These are phyloP conservation scores for Cephalopholis sonnerati DNA, from an alignment of 2,113 vertebrate species.

Conservation along the genomic window DNA sequence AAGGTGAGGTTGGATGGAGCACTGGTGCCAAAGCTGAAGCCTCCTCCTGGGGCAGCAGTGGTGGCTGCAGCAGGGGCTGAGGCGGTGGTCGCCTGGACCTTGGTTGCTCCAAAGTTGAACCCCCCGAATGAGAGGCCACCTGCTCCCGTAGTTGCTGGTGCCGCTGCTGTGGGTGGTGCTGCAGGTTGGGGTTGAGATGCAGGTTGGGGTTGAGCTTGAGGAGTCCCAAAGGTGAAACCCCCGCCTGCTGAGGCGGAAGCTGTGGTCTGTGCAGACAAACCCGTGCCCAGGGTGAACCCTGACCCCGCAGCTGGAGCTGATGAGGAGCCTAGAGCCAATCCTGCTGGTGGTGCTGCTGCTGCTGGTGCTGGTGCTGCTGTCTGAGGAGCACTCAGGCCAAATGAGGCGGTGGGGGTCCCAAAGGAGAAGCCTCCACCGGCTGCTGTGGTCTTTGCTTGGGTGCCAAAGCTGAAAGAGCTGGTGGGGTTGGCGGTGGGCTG, in stretches of 20 bases:
- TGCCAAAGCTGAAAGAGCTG: slow-evolving; percentile 87
- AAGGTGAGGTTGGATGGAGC: slow-evolving; percentile 67
- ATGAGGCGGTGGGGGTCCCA: slow-evolving; percentile 80
- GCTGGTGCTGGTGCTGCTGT: slow-evolving; percentile 53
- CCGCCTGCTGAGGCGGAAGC: slow-evolving; percentile 61
- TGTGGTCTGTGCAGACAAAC: slow-evolving; percentile 63
- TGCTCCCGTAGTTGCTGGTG: slow-evolving; percentile 7
- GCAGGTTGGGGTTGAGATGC: slow-evolving; percentile 6
- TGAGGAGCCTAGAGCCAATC: slow-evolving; percentile 82
- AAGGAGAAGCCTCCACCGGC: slow-evolving; percentile 83
- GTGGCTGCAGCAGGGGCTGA: slow-evolving; percentile 63
- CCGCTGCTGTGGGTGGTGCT: not conserved
- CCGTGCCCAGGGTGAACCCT: slow-evolving; percentile 77
- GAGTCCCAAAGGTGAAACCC: slow-evolving; percentile 70
- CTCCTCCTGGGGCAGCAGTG: slow-evolving; percentile 67
- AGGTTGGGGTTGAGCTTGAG: slow-evolving; percentile 32
- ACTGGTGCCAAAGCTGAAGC: slow-evolving; percentile 74
- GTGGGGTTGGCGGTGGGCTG: slow-evolving; percentile 69
- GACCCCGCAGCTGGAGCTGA: slow-evolving; percentile 65
- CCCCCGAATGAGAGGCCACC: slow-evolving; percentile 77
- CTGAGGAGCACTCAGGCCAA: slow-evolving; percentile 83
- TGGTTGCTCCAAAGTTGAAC: slow-evolving; percentile 82
- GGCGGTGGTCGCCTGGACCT: slow-evolving; percentile 78
- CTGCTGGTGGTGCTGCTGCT: slow-evolving; percentile 53
- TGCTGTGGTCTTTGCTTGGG: slow-evolving; percentile 74